phyloP scores from a whole-genome alignment of 2,113 vertebrate species.

The Onychorhynchus coronatus region DNA sequence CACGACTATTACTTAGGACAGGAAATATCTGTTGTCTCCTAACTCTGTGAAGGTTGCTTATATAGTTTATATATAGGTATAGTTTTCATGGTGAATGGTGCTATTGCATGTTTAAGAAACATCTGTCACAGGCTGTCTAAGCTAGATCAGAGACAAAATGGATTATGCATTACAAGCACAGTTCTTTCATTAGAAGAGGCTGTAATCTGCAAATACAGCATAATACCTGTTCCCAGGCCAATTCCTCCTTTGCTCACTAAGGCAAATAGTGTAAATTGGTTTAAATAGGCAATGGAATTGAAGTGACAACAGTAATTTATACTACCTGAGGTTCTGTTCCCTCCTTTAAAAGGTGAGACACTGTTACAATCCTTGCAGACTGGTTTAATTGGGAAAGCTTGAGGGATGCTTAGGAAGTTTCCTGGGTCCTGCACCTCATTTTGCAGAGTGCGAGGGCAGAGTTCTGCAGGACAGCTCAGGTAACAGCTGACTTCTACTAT shows the following conservation, averaged over 20 bases:
- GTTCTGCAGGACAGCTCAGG: background rate
- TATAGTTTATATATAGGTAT: background rate
- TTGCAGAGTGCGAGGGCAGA: background rate
- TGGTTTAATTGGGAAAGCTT: background rate
- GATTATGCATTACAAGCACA: background rate
- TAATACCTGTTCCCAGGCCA: background rate
- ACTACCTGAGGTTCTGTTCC: background rate
- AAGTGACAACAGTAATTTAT: slow-evolving; percentile 61
- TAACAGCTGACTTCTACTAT: background rate
- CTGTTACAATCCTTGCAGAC: background rate
- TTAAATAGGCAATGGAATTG: slow-evolving; percentile 48
- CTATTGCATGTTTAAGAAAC: background rate
- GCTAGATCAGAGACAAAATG: background rate
- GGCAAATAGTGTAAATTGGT: slow-evolving; percentile 35
- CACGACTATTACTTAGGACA: background rate
- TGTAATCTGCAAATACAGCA: background rate
- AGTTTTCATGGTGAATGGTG: background rate
- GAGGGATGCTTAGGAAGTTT: background rate
- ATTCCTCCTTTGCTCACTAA: slow-evolving; percentile 35
- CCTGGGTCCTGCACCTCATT: background rate
- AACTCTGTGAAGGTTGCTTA: background rate
- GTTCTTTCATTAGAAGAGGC: background rate
- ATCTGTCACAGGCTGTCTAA: background rate
- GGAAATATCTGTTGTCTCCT: background rate
- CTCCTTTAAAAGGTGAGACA: background rate